These are phyloP conservation scores for Lasiommata megera DNA, from an alignment of 2,888 invertebrate genomes.

Conservation along the genomic window DNA sequence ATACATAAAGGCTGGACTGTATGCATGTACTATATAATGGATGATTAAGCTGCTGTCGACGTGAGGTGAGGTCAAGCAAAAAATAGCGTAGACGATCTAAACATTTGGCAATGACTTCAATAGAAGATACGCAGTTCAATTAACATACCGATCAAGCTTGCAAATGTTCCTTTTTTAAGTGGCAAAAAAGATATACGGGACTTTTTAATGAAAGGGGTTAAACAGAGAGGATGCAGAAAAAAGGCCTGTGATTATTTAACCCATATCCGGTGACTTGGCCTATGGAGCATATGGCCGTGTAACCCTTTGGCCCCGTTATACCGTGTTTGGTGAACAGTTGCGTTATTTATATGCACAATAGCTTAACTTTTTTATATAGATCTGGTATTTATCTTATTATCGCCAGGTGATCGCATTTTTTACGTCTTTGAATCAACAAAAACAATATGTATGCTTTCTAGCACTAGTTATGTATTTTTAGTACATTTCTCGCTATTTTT, in stretches of 20 bases:
- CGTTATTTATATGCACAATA: constrained; percentile 65
- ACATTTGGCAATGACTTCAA: constrained; percentile 43
- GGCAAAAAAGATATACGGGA: constrained; percentile 51
- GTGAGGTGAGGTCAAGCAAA: background rate
- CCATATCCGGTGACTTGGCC: constrained; percentile 70
- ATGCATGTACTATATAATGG: constrained; percentile 6
- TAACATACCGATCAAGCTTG: constrained; percentile 60
- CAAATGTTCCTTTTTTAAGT: constrained; percentile 68
- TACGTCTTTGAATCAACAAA: constrained; percentile 29
- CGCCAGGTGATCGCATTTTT: constrained; percentile 56
- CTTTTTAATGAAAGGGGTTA: constrained; percentile 67
- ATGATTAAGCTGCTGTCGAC: background rate
- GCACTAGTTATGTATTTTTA: too few species aligned
- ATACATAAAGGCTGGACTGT: background rate
- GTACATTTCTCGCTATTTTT: too few species aligned
- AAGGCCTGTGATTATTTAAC: constrained; percentile 75
- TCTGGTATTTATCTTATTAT: constrained; percentile 36
- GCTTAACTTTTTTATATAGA: constrained; percentile 48
- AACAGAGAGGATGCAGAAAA: constrained; percentile 63
- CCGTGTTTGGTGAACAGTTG: constrained; percentile 68
- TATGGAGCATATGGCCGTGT: constrained; percentile 63
- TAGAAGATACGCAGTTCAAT: constrained; percentile 52
- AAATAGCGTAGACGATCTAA: constrained; percentile 34
- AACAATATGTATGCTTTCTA: background rate
- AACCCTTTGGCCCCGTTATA: constrained; percentile 81